phyloP scores from a whole-genome alignment of 2,113 vertebrate species.

The Indri indri region DNA sequence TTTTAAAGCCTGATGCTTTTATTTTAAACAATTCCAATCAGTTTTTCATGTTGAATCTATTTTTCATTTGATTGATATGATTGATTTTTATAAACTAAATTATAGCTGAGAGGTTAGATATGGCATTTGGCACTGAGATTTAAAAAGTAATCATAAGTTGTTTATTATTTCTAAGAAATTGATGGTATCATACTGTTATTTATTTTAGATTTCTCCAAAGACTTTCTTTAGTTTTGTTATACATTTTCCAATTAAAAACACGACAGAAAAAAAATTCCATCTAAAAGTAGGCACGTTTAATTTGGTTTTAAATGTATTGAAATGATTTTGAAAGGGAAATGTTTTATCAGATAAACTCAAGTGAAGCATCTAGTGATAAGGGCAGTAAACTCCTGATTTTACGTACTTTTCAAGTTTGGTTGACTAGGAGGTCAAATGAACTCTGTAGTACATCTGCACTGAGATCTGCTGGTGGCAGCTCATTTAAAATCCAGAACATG shows the following conservation, averaged over 20 bases:
- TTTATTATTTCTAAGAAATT: conserved; percentile 46
- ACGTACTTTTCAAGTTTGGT: conserved; percentile 7
- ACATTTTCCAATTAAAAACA: background rate
- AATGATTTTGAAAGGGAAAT: background rate
- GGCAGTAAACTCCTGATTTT: background rate
- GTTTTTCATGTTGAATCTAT: background rate
- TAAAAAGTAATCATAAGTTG: background rate
- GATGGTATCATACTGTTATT: background rate
- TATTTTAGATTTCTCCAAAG: background rate
- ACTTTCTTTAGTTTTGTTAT: conserved; percentile 4
- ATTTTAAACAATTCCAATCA: background rate
- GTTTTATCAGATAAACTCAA: background rate
- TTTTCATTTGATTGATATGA: conserved; percentile 43
- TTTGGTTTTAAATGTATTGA: background rate
- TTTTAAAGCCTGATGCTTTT: background rate
- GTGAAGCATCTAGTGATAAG: conserved; percentile 18
- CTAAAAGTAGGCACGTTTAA: background rate
- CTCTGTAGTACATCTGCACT: background rate
- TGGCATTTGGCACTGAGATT: background rate
- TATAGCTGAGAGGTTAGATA: background rate
- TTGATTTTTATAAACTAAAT: conserved; percentile 20
- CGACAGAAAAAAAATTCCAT: background rate
- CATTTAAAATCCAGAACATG: background rate
- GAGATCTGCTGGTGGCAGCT: background rate
- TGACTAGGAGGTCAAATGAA: conserved; percentile 43